Percentiles rank a stretch among this genome's conserved stretches.
Conservation (phyloP, 92 coral and sea anemone genomes). For the Palythoa grandis region DNA sequence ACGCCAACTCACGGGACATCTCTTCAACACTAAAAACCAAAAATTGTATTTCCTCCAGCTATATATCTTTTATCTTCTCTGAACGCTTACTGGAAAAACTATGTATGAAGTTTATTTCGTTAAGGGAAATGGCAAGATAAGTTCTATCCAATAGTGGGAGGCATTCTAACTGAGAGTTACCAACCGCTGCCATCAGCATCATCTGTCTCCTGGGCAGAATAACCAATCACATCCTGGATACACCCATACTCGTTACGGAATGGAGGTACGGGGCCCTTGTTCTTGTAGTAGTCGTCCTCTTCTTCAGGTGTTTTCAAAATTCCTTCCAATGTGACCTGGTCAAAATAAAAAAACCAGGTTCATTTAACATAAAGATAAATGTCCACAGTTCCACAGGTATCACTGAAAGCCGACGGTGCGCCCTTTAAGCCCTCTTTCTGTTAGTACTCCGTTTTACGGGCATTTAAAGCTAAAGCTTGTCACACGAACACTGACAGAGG, state of each 20-base stretch:
- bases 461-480: too few relatives aligned
- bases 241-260: conserved; percentile 98
- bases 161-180: not conserved
- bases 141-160: not conserved
- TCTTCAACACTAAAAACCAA: too few relatives aligned
- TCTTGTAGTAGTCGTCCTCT: conserved; percentile 96
- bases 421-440: too few relatives aligned
- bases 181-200: conserved; percentile 69
- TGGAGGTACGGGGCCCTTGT: conserved; percentile 97
- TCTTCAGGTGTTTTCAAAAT: conserved; percentile 93
- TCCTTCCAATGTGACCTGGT: conserved; percentile 94
- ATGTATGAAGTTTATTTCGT: too few relatives aligned
- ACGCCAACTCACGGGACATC: too few relatives aligned
- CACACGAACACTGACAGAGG: too few relatives aligned
- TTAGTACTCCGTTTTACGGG: too few relatives aligned
- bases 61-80: too few relatives aligned
- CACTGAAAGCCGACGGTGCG: too few relatives aligned
- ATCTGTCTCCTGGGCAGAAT: conserved; percentile 63
- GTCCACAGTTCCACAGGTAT: not conserved
- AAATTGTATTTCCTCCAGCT: too few relatives aligned
- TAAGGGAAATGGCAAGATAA: too few relatives aligned
- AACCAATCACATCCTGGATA: conserved; percentile 96
- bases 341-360: not conserved
- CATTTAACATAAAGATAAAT: not conserved
- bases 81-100: too few relatives aligned